Percentiles rank a stretch among this genome's conserved stretches.
These are phyloP conservation scores for Mirza zaza DNA, from an alignment of 2,113 vertebrate genomes.

Conservation along the genomic window DNA sequence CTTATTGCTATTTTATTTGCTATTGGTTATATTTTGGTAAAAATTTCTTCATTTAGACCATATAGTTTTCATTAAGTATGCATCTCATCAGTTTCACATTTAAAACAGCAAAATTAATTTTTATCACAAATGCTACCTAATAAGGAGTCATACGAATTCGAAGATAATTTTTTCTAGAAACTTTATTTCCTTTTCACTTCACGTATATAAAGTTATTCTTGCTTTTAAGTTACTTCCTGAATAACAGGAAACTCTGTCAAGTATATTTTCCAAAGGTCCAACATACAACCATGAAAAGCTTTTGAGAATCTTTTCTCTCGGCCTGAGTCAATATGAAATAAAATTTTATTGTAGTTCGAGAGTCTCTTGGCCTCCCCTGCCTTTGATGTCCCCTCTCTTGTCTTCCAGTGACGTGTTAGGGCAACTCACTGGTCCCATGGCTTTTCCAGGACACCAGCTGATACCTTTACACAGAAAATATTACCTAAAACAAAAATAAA, in stretches of 20 bases:
- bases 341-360: background rate
- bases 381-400: background rate
- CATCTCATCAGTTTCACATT: constrained; percentile 20
- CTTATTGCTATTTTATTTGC: background rate
- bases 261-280: background rate
- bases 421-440: background rate
- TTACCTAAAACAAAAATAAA: background rate
- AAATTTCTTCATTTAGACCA: background rate
- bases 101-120: constrained; percentile 31
- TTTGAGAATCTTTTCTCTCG: background rate
- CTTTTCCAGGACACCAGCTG: background rate
- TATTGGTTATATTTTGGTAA: background rate
- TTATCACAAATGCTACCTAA: background rate
- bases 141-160: constrained; percentile 26
- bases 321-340: background rate
- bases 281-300: background rate
- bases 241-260: background rate
- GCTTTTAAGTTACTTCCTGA: background rate
- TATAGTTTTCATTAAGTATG: constrained; percentile 24
- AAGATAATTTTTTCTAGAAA: background rate
- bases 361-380: background rate
- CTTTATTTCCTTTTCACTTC: background rate
- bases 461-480: background rate
- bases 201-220: background rate
- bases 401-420: background rate